Percentiles rank a stretch among this genome's conserved stretches.
Conservation (phyloP, 2,797 vertebrate species). For the Morus bassanus region DNA sequence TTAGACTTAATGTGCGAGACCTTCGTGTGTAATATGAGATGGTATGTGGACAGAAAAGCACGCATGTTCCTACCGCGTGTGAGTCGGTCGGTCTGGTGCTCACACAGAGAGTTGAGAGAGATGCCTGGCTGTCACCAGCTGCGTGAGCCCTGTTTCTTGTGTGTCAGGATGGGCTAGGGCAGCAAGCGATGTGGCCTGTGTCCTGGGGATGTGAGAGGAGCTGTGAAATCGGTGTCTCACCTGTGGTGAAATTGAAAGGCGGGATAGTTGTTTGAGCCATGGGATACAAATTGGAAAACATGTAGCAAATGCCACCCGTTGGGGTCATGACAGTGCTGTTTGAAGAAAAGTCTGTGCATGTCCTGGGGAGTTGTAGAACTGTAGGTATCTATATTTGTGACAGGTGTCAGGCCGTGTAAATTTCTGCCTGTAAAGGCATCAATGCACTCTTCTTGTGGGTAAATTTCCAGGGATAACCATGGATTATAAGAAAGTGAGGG, state of each 20-base stretch:
- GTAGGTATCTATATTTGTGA: not conserved
- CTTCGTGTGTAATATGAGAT: slow-evolving; percentile 11
- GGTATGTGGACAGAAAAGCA: slow-evolving; percentile 17
- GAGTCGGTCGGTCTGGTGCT: not conserved
- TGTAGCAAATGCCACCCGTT: not conserved
- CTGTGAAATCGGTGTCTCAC: not conserved
- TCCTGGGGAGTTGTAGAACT: not conserved
- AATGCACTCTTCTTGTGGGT: not conserved
- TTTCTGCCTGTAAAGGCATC: not conserved
- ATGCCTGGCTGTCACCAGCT: not conserved
- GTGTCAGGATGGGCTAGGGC: not conserved
- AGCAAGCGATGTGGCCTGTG: fast-evolving
- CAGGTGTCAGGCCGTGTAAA: not conserved
- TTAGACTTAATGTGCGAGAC: not conserved
- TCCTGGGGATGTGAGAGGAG: not conserved
- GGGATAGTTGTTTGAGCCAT: not conserved
- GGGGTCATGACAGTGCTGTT: not conserved
- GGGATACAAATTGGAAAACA: not conserved
- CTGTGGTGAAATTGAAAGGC: not conserved
- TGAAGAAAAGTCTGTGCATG: fast-evolving
- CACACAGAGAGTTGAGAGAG: not conserved
- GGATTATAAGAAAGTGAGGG: not conserved
- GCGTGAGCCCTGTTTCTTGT: not conserved
- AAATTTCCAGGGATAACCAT: not conserved
- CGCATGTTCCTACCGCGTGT: not conserved